phyloP scores from a whole-genome alignment of 2,888 invertebrate genomes.

The Cryptocephalus primarius region DNA sequence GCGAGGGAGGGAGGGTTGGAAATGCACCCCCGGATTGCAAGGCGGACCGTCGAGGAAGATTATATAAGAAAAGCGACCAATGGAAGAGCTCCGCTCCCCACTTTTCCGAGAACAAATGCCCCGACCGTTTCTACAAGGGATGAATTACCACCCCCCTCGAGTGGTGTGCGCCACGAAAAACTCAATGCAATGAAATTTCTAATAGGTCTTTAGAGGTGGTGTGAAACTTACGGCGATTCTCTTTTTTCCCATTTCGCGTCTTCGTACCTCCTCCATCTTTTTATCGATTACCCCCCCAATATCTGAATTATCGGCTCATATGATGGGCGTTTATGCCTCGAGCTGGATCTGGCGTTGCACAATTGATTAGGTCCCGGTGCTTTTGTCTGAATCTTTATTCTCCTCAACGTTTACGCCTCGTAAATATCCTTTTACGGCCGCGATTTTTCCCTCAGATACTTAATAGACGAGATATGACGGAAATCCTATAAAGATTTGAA shows the following conservation, averaged over 20 bases:
- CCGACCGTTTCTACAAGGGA: constrained; percentile 17
- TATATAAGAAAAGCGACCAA: constrained; percentile 26
- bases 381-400: too few relatives aligned
- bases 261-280: not conserved
- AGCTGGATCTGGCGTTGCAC: too few relatives aligned
- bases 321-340: too few relatives aligned
- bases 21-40: constrained; percentile 15
- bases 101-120: constrained; percentile 14
- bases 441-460: not conserved
- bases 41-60: constrained; percentile 24
- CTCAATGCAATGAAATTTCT: constrained; percentile 7
- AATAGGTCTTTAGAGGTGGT: constrained; percentile 6
- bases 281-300: too few relatives aligned
- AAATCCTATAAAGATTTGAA: too few relatives aligned
- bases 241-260: constrained; percentile 3
- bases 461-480: not conserved
- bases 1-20: constrained; percentile 21
- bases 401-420: too few relatives aligned
- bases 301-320: too few relatives aligned
- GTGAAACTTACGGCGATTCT: constrained; percentile 5
- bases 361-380: too few relatives aligned
- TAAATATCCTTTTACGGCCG: not conserved
- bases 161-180: constrained; percentile 10
- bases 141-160: constrained; percentile 17
- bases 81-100: constrained; percentile 21